A percentile compares a stretch with the other conserved stretches of the same genome.
These are phyloP conservation scores for Malacoctenus gilli DNA, from an alignment of 2,797 vertebrate genomes.

Conservation along the genomic window DNA sequence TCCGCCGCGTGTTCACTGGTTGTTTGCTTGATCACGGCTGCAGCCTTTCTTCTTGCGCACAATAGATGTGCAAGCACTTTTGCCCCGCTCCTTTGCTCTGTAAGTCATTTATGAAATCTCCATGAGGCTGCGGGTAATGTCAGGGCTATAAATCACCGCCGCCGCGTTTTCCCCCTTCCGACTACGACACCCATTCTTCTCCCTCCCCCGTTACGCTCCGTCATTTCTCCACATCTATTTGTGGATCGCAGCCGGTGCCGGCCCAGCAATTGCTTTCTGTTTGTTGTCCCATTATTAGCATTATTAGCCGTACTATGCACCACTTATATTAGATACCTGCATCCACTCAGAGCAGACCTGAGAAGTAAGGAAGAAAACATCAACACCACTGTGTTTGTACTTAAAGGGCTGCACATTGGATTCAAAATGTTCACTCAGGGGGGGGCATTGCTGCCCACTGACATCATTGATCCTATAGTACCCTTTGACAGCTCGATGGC, in stretches of 20 bases:
- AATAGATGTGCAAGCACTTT: conserved; percentile 17
- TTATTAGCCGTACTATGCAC: conserved; percentile 2
- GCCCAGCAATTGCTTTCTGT: not conserved
- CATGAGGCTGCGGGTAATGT: conserved; percentile 40
- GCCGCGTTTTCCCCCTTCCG: conserved; percentile 21
- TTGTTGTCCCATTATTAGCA: not conserved
- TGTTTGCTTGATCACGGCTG: conserved; percentile 11
- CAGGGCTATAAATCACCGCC: conserved; percentile 52
- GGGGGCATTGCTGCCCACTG: too few species aligned
- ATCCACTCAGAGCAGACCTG: not conserved
- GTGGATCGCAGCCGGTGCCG: not conserved
- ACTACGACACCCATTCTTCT: conserved; percentile 34
- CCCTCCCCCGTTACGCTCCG: conserved; percentile 9
- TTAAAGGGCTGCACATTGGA: too few species aligned
- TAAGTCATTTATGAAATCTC: conserved; percentile 35
- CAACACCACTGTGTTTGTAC: too few species aligned
- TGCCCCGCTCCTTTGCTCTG: conserved; percentile 18
- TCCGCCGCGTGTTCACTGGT: conserved; percentile 1
- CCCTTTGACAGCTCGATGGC: too few species aligned
- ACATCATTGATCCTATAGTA: too few species aligned
- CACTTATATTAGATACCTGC: not conserved
- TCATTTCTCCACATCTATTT: conserved; percentile 23
- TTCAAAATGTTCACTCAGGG: too few species aligned
- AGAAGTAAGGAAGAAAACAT: not conserved
- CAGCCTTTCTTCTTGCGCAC: conserved; percentile 9